Base-by-base conservation (phyloP, 2,888 invertebrate genomes). In the Mayetiola destructor region DNA sequence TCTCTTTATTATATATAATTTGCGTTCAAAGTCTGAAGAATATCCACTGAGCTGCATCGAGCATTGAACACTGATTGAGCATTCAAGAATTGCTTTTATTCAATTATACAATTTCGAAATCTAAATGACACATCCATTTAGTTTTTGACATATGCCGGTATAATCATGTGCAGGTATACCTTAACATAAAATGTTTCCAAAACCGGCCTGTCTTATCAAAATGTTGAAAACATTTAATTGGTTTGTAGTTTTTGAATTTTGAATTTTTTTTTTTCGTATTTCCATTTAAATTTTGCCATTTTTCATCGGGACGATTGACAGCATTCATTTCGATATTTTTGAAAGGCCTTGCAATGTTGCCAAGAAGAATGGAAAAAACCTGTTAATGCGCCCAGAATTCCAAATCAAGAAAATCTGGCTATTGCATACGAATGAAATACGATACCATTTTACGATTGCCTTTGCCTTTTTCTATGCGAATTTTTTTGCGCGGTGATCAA, bases 111-210 rank as follows among this genome's bases (percentile, higher is more conserved):
- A n/a, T n/a, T n/a, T n/a, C n/a, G n/a, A n/a, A n/a, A n/a, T n/a
- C n/a, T n/a, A n/a, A 12, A 9, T 32, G 48, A 48, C 48, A 48
- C 16, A 27, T 48, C 27, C 48, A 48, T 48, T 48, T 27, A 48
- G 48, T 27, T 48, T 27, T 27, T 48, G 48, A 48, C 29, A 48
- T 48, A 27, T 27, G 27, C 48, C 48, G 23, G 48, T 48, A n/a
- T 4, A 48, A n/a, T 27, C n/a, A 16, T 14, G 12, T 21, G 12
- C 21, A 36, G 4, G 4, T 36, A 16, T 14, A 5, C 36, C n/a
- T n/a, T n/a, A n/a, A n/a, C n/a, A n/a, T n/a, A n/a, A 36, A 12
- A 36, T 14, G n/a, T 14, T n/a, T 14, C 4, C n/a, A 21, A 20
- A 5, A 21, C 23, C 9, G 5, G 14, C 27, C 27, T 48, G 48